Evolutionary conservation across 2,113 vertebrate genomes (phyloP).

Genomic region (Terrapene triunguis): DNA sequence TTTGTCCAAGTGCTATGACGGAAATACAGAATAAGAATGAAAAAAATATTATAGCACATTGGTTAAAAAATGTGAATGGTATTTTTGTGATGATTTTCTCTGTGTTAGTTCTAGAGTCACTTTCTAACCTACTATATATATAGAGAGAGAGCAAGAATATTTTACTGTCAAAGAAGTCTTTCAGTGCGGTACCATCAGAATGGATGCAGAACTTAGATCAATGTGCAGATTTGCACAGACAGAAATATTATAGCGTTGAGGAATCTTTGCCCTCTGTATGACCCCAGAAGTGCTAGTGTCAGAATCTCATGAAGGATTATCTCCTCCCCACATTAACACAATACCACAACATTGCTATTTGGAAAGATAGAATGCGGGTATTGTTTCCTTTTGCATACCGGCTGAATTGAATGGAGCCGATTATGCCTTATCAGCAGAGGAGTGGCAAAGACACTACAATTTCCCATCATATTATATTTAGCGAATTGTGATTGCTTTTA

Average conservation of each 20-base stretch:
- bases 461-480: slow-evolving; percentile 25
- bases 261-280: not conserved
- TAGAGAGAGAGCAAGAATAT: not conserved
- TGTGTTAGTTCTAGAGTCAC: not conserved
- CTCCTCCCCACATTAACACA: not conserved
- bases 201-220: not conserved
- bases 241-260: not conserved
- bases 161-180: not conserved
- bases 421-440: slow-evolving; percentile 29
- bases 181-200: not conserved
- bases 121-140: not conserved
- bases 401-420: slow-evolving; percentile 3
- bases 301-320: slow-evolving; percentile 15
- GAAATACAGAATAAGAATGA: not conserved
- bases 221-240: not conserved
- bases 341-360: slow-evolving; percentile 12
- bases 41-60: not conserved
- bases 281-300: not conserved
- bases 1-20: not conserved
- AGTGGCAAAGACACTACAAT: not conserved
- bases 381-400: slow-evolving; percentile 29
- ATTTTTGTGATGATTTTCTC: not conserved
- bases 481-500: not conserved
- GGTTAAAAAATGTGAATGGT: not conserved
- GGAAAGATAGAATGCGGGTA: slow-evolving; percentile 30